Evolutionary conservation across 2,797 vertebrate genomes (phyloP).

Genomic region (Leuciscus waleckii): DNA sequence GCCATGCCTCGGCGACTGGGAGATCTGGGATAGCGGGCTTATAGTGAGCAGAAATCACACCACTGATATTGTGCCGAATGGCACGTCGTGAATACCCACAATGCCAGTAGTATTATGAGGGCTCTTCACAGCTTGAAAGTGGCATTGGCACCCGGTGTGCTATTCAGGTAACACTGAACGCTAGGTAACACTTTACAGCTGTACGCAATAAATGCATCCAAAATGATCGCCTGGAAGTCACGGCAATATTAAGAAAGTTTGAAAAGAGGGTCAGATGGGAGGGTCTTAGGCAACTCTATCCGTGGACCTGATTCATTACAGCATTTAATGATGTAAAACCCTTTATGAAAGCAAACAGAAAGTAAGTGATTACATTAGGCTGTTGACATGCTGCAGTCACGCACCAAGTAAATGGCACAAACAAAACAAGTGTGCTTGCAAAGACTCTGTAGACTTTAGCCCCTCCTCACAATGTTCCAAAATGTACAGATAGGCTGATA

Average conservation of each 20-base stretch:
- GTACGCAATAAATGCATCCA: neutral
- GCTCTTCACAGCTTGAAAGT: conserved; percentile 65
- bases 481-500: conserved; percentile 35
- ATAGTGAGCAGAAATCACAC: conserved; percentile 70
- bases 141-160: neutral
- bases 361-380: conserved; percentile 50
- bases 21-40: conserved; percentile 26
- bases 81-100: conserved; percentile 70
- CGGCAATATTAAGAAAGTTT: conserved; percentile 8
- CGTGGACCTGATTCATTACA: conserved; percentile 34
- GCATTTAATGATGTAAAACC: conserved; percentile 50
- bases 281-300: conserved; percentile 23
- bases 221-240: neutral
- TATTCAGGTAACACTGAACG: neutral
- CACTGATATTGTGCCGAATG: conserved; percentile 73
- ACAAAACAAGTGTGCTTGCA: conserved; percentile 33
- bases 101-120: conserved; percentile 69
- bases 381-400: conserved; percentile 44
- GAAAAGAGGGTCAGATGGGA: conserved; percentile 16
- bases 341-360: conserved; percentile 53
- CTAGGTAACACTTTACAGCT: neutral
- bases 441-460: conserved; percentile 45
- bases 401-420: conserved; percentile 47
- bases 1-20: conserved; percentile 70
- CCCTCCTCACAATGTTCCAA: conserved; percentile 29